Conservation (phyloP, 2,797 vertebrate species). For the Clarias pachynema region DNA sequence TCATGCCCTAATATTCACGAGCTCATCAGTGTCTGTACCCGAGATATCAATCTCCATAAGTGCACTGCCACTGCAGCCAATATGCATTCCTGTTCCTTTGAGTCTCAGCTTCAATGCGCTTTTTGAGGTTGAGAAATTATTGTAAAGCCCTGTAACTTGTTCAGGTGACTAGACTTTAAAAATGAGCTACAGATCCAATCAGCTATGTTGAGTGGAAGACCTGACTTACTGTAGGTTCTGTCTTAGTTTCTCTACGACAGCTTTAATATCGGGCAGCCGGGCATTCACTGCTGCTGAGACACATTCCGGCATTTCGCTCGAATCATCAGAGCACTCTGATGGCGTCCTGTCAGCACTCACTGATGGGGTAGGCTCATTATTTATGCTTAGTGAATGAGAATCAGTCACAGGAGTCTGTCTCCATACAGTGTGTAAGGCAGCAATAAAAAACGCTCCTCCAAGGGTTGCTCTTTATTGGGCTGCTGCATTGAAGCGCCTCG, state of each 20-base stretch:
- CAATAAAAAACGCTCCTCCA: neutral
- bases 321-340: conserved; percentile 18
- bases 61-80: neutral
- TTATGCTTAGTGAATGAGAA: neutral
- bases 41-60: neutral
- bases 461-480: neutral
- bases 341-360: neutral
- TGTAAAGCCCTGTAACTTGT: neutral
- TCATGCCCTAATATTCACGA: neutral
- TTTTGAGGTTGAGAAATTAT: neutral
- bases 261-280: neutral
- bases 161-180: neutral
- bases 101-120: neutral
- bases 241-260: neutral
- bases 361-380: neutral
- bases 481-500: neutral
- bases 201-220: neutral
- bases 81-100: neutral
- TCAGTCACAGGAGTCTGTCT: conserved; percentile 1
- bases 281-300: neutral
- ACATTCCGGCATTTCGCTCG: neutral
- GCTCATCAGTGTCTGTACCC: neutral
- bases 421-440: conserved; percentile 1
- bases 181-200: neutral
- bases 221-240: too few relatives aligned